Evolutionary conservation across 1,140 invertebrate species (phyloP), one percentile per base, ranked within the genome.

Genomic region (Leptoteleia sp.): DNA sequence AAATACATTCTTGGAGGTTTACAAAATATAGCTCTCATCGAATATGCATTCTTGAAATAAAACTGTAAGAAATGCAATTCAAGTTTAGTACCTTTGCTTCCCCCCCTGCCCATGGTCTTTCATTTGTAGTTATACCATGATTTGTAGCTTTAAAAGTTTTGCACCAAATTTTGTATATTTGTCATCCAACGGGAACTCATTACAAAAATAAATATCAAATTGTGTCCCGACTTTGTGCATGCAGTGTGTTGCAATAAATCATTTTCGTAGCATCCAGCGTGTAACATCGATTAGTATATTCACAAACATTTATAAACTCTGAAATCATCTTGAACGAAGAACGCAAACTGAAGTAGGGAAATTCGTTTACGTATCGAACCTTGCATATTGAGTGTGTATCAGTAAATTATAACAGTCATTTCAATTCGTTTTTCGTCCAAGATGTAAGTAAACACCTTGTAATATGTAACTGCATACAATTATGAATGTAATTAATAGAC

Each of bases 291-390:
- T 54, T 17, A 31, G 11, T 55, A 37, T 70, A 33, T 64, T 47
- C 38, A 64, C 48, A 70, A 70, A 76, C 57, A 70, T 25, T 64
- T 64, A 64, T 68, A 70, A 64, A 76, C 73, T 76, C 42, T 70
- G 57, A 64, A 76, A 37, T 35, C 57, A 57, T 59, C 54, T 48
- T 31, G 52, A 35, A 71, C 19, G 38, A 61, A 52, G 61, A 71
- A 12, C 16, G 40, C 38, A 11, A 17, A 8, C 15, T 2, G 15
- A 13, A 43, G 27, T 31, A 6, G 15, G 15, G 7, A 45, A 45
- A 25, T 12, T 25, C 19, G 11, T 19, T 40, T 17, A 17, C 11
- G 7, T 47, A 52, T 50, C 16, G 47, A 31, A 50, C 29, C 16
- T 35, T 50, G 45, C 25, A 31, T 1, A 48, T 29, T 29, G 27